Evolutionary conservation across 2,888 invertebrate genomes (phyloP), one percentile per base, ranked within the genome.

Genomic region (Acanthacorydalis orientalis): DNA sequence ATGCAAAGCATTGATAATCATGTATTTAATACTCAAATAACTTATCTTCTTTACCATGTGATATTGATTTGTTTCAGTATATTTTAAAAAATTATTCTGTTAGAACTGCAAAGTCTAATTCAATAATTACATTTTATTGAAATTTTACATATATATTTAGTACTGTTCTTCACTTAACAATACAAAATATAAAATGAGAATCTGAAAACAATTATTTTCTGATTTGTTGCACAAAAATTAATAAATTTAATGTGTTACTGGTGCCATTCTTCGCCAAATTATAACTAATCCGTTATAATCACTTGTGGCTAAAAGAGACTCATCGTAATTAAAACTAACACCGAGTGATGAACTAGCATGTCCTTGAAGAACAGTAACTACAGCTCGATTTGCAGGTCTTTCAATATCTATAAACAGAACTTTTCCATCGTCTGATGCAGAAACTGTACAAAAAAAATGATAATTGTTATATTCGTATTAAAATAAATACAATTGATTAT

Each of bases 281-380:
- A 85, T 84, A 53, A 85, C 79, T 50, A 83, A 74, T 1, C 84
- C 89, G 54, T 83, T 77, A 46, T 80, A 70, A 70, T 90, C 90
- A 61, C 85, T 84, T 32, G 86, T 84, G 37, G 89, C 89, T 51
- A 90, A 68, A 53, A 88, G 70, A 59, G 84, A 83, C 69, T 90
- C 89, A 64, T 89, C 86, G 66, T 86, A 86, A 67, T 88, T 89
- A 65, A 90, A 89, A 55, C 82, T 80, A 31, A 89, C 81, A 46
- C 87, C 84, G 15, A 88, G 67, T 46, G 88, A 85, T 0, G 88
- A 79, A n/a, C 80, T 77, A 1, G 86, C 81, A 65, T 90, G 90
- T 7, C 88, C 77, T 64, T 76, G 76, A 33, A 77, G 57, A 49
- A 74, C 75, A 53, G 76, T 77, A 32, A 76, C 68, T 31, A 74